Evolutionary conservation across 2,113 vertebrate species (phyloP), one percentile per base, ranked within the genome.

Genomic region (Paracanthobrama guichenoti): DNA sequence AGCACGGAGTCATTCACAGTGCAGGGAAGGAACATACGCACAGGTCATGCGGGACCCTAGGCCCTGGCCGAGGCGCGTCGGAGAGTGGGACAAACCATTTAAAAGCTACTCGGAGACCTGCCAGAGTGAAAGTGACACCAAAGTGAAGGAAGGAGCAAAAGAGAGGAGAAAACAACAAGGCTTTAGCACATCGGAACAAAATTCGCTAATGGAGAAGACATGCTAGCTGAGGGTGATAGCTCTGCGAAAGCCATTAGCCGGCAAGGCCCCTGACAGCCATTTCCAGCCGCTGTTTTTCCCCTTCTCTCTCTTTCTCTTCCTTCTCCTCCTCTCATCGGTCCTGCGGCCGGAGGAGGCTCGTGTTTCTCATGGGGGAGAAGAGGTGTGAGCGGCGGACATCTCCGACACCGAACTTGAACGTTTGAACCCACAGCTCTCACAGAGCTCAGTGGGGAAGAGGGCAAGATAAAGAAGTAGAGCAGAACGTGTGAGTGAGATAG

Each of bases 171-270:
- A 83, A 88, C 44, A 74, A 85, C 85, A 79, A n/a, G 78, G 83
- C 87, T 88, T 85, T 91, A 71, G 85, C 82, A 73, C 79, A 67
- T 84, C 66, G 78, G 81, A 88, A 79, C 42, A 35, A 39, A 82
- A 82, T 42, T 62, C 42, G 20, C 31, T 90, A 89, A 90, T 88
- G 89, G 90, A 92, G 87, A 88, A 89, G 90, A 92, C 88, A 89
- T 84, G 89, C 89, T 88, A 90, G 84, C 84, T 83, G 87, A 90
- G 84, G 82, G 86, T 6, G 84, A 86, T 78, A 85, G 90, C 92
- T 93, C 96, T 97, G 97, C 90, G 93, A 95, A 97, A 97, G 85
- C 92, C 94, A 96, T 98, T 94, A 97, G 91, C 89, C 89, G 88
- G 87, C 81, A 22, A 86, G 92, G 91, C 90, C 92, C 92, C 88